Evolutionary conservation across 2,113 vertebrate species (phyloP).

Genomic region (Saiga tatarica): DNA sequence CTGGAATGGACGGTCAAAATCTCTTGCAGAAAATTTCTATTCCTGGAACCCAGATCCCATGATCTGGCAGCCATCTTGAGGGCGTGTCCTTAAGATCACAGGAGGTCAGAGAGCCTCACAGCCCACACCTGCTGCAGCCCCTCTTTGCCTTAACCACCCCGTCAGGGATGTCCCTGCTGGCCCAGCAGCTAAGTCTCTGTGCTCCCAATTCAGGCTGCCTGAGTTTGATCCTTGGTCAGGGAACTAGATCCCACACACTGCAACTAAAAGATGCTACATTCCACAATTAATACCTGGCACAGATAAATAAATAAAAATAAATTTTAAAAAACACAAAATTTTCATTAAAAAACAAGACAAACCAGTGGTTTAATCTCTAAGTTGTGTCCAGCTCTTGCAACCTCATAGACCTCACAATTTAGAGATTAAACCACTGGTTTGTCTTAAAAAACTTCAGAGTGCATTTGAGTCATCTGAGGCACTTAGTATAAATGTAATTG

Average conservation of each 20-base stretch:
- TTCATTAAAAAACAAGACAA: not conserved
- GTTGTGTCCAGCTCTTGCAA: too few species aligned
- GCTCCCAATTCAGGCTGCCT: not conserved
- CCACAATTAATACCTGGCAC: not conserved
- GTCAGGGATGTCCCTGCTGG: not conserved
- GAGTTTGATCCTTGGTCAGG: not conserved
- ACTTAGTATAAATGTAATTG: not conserved
- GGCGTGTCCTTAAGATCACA: not conserved
- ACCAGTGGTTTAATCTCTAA: too few species aligned
- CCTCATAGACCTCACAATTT: too few species aligned
- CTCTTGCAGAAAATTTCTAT: not conserved
- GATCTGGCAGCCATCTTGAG: not conserved
- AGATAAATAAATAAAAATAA: not conserved
- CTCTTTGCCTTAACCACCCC: fast-evolving
- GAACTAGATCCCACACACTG: not conserved
- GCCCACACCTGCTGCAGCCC: not conserved
- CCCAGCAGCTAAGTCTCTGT: not conserved
- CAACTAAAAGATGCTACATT: not conserved
- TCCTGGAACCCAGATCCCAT: not conserved
- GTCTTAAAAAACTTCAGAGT: not conserved
- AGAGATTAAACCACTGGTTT: not conserved
- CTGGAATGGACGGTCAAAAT: not conserved
- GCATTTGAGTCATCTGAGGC: not conserved
- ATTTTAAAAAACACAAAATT: not conserved
- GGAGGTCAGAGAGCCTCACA: not conserved